Evolutionary conservation across 2,797 vertebrate genomes (phyloP), one percentile per base, ranked within the genome.

Genomic region (Alosa sapidissima): DNA sequence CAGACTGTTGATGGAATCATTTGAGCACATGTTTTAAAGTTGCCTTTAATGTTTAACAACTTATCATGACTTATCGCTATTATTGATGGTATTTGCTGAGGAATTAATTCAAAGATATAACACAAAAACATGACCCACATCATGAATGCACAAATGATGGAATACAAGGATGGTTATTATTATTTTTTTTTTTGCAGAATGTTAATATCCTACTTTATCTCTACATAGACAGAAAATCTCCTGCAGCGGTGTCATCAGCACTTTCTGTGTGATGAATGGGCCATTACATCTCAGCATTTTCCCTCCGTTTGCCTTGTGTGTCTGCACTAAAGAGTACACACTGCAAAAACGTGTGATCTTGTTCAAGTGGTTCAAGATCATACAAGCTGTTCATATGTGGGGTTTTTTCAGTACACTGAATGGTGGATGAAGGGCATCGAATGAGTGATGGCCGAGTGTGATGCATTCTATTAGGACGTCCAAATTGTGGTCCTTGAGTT

Each of bases 221-320:
- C 65, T 41, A 24, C 24, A 9, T 8, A 68, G 62, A 36, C 65
- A 72, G 9, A 72, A 36, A 14, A 36, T 33, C 65, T 72, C 65
- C 65, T 33, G 65, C 65, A 41, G 65, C 36, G 65, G 65, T 72
- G 65, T 41, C 65, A 72, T 72, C 65, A 72, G 65, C 65, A 36
- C 10, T 72, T 72, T 72, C 28, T 13, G 65, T 72, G 55, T 72
- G 58, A 62, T 68, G 62, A 68, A 72, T 72, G 65, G 33, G 41
- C 65, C 33, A 36, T 72, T 72, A 72, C 65, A 72, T 72, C 36
- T 72, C 65, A 72, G 65, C 65, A 72, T 72, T 72, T 72, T 72
- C 9, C 28, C 28, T 36, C 11, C 3, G 62, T 72, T 72, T 72
- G 65, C 65, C 65, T 36, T 36, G 65, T 16, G 65, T 72, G 65